A percentile compares a stretch with the other conserved stretches of the same genome.
Conservation (phyloP, 2,888 invertebrate species). For the Catonia carolina region DNA sequence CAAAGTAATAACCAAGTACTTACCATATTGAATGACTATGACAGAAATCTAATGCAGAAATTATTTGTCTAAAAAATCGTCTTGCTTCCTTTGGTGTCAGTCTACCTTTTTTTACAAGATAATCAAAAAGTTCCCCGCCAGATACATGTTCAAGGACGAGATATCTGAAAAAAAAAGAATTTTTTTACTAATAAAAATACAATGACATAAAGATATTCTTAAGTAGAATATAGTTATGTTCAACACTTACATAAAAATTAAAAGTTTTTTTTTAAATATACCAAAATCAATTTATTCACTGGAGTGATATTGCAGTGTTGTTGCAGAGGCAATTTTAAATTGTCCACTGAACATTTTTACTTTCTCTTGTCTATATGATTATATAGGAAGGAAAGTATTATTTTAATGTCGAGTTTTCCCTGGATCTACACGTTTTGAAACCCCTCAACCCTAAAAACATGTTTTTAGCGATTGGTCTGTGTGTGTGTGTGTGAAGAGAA, state of each 20-base stretch:
- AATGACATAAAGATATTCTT: not conserved
- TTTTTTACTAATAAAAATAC: not conserved
- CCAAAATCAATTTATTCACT: too few relatives aligned
- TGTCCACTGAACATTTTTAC: too few relatives aligned
- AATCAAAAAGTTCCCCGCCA: slow-evolving; percentile 97
- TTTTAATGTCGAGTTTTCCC: too few relatives aligned
- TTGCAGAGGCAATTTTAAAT: too few relatives aligned
- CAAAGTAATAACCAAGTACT: too few relatives aligned
- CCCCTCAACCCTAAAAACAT: too few relatives aligned
- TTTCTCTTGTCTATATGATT: too few relatives aligned
- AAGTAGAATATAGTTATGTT: not conserved
- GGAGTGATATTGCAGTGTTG: too few relatives aligned
- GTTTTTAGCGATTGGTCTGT: too few relatives aligned
- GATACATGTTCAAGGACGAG: slow-evolving; percentile 97
- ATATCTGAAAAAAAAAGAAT: slow-evolving; percentile 58
- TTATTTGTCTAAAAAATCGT: slow-evolving; percentile 96
- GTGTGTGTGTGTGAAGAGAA: too few relatives aligned
- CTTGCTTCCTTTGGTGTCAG: slow-evolving; percentile 96
- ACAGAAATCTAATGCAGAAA: slow-evolving; percentile 98
- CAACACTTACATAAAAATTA: not conserved
- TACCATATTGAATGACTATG: slow-evolving; percentile 99
- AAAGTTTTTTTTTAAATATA: not conserved
- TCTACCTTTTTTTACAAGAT: slow-evolving; percentile 96
- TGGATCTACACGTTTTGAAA: too few relatives aligned
- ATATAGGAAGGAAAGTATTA: too few relatives aligned